Evolutionary conservation across 2,888 invertebrate genomes (phyloP).

Genomic region (Scaptomyza reducta): DNA sequence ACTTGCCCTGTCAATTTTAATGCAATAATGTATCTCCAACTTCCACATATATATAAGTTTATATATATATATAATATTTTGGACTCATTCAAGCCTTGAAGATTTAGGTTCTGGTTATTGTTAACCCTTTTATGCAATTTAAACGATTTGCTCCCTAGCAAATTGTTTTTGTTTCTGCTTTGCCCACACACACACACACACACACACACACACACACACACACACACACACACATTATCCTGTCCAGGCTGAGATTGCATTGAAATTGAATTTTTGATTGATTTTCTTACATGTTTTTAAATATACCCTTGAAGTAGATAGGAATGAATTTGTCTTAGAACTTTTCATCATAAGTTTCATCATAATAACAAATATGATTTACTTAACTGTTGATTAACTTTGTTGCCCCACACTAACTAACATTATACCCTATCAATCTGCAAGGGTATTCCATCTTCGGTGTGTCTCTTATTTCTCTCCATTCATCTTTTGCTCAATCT

Average conservation of each 20-base stretch:
- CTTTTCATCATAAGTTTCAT: no score
- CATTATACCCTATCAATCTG: not conserved
- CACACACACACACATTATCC: no score
- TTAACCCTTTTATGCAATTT: constrained; percentile 58
- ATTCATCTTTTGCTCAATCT: constrained; percentile 44
- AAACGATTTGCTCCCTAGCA: constrained; percentile 67
- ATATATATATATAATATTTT: constrained; percentile 14
- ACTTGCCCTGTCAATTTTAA: constrained; percentile 35
- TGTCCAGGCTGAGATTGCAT: constrained; percentile 68
- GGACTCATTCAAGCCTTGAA: constrained; percentile 43
- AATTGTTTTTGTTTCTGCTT: constrained; percentile 54
- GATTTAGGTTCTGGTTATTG: constrained; percentile 43
- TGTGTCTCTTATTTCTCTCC: not conserved
- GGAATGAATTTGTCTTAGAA: no score
- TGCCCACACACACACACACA: no score
- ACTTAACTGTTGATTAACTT: not conserved
- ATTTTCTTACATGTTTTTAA: constrained; percentile 29
- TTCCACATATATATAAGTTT: not conserved
- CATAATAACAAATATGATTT: not conserved
- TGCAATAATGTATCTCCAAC: constrained; percentile 29
- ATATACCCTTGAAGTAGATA: not conserved
- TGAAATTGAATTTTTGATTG: constrained; percentile 70
- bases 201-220: no score
- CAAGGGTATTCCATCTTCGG: not conserved
- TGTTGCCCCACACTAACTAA: not conserved